Percentiles rank a stretch among this genome's conserved stretches.
Conservation (phyloP, 2,113 vertebrate genomes). For the Poecile atricapillus region DNA sequence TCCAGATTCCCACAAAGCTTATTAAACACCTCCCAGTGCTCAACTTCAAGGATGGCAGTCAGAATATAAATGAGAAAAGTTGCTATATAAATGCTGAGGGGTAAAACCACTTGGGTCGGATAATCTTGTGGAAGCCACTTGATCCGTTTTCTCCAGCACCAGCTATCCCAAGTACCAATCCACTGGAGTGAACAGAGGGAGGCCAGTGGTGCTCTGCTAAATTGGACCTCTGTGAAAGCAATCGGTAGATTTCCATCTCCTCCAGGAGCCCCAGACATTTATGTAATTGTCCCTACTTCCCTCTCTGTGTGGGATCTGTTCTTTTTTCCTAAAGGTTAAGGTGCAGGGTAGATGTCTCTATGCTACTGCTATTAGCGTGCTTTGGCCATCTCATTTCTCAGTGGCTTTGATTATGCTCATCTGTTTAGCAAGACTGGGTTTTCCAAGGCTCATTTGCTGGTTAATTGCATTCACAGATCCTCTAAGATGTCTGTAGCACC, state of each 20-base stretch:
- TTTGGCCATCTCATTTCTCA: conserved; percentile 59
- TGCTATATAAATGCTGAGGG: background rate
- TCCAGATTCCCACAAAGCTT: background rate
- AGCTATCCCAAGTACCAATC: background rate
- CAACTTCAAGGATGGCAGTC: background rate
- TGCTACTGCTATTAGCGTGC: conserved; percentile 45
- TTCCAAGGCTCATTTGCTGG: conserved; percentile 75
- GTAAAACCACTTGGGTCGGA: background rate
- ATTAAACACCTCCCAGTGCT: background rate
- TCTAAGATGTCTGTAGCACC: conserved; percentile 71
- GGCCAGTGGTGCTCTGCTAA: conserved; percentile 12
- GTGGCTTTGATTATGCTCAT: conserved; percentile 68
- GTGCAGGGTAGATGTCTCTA: conserved; percentile 59
- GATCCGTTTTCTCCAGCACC: background rate
- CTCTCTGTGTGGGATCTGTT: background rate
- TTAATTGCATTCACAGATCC: conserved; percentile 80
- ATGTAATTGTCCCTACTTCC: conserved; percentile 72
- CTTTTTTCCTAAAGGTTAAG: conserved; percentile 66
- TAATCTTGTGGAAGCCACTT: background rate
- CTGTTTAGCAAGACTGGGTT: conserved; percentile 66
- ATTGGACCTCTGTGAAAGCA: conserved; percentile 71
- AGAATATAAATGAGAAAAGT: background rate
- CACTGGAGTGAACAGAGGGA: background rate
- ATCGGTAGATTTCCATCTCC: conserved; percentile 74
- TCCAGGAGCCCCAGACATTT: conserved; percentile 65